phyloP scores from a whole-genome alignment of 2,113 vertebrate genomes.

The Trogon melanurus region DNA sequence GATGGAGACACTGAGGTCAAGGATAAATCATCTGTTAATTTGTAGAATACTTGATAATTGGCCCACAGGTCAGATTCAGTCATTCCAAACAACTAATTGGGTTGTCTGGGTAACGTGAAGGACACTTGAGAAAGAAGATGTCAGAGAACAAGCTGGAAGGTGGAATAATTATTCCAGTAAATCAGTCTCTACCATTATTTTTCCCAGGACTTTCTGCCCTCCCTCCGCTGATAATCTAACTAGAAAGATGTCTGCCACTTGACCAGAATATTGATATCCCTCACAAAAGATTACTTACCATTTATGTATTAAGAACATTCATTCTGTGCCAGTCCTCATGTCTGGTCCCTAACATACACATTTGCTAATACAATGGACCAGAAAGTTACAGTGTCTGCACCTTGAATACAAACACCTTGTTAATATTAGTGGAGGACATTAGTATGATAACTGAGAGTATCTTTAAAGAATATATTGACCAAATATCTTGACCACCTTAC shows the following conservation, averaged over 20 bases:
- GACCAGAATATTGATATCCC: background rate
- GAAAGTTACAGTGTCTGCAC: background rate
- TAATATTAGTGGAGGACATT: background rate
- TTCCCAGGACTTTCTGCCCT: background rate
- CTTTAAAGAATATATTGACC: background rate
- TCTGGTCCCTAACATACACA: background rate
- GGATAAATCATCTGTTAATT: slow-evolving; percentile 8
- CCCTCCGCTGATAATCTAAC: background rate
- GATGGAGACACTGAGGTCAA: background rate
- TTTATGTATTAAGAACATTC: background rate
- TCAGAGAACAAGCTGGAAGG: background rate
- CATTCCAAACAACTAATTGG: background rate
- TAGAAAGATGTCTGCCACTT: background rate
- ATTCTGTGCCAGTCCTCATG: background rate
- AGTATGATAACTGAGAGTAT: background rate
- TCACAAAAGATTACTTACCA: background rate
- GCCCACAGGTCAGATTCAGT: background rate
- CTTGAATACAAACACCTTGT: background rate
- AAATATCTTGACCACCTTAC: background rate
- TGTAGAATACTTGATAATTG: background rate
- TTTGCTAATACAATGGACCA: background rate
- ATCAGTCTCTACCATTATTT: background rate
- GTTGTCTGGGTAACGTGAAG: background rate
- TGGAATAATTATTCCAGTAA: background rate
- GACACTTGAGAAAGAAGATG: background rate